Conservation (phyloP, 2,888 invertebrate genomes). For the Nomada ruficornis region DNA sequence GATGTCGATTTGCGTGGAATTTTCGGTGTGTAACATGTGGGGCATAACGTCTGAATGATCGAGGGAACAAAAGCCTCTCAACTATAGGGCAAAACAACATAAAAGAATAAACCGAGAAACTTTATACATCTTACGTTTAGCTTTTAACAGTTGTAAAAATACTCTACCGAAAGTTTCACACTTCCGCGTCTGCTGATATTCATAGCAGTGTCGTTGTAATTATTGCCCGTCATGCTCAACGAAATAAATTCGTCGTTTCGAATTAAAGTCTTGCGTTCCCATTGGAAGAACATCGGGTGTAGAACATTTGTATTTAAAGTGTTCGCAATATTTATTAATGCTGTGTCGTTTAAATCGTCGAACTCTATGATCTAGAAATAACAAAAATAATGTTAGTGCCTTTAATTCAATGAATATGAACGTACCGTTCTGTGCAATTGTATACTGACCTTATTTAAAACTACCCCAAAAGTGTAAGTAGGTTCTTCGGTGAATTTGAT, state of each 20-base stretch:
- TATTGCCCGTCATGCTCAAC: slow-evolving; percentile 75
- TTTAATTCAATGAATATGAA: neutral
- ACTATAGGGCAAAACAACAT: slow-evolving; percentile 81
- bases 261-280: slow-evolving; percentile 81
- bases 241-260: slow-evolving; percentile 83
- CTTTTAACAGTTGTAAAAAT: slow-evolving; percentile 27
- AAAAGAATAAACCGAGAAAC: neutral
- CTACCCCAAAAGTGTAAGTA: slow-evolving; percentile 86
- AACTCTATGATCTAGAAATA: slow-evolving; percentile 86
- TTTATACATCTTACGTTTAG: neutral
- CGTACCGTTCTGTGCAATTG: neutral
- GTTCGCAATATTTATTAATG: slow-evolving; percentile 78
- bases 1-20: slow-evolving; percentile 88
- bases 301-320: slow-evolving; percentile 80
- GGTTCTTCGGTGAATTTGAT: slow-evolving; percentile 85
- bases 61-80: slow-evolving; percentile 85
- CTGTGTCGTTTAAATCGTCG: slow-evolving; percentile 86
- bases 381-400: slow-evolving; percentile 74
- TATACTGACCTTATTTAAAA: slow-evolving; percentile 86
- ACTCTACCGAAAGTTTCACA: slow-evolving; percentile 76
- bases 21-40: slow-evolving; percentile 88
- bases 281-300: slow-evolving; percentile 81
- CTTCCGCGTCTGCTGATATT: slow-evolving; percentile 80
- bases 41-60: slow-evolving; percentile 86
- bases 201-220: slow-evolving; percentile 74